Conservation (phyloP, 2,113 vertebrate genomes). For the Petrocephalus microphthalmus region DNA sequence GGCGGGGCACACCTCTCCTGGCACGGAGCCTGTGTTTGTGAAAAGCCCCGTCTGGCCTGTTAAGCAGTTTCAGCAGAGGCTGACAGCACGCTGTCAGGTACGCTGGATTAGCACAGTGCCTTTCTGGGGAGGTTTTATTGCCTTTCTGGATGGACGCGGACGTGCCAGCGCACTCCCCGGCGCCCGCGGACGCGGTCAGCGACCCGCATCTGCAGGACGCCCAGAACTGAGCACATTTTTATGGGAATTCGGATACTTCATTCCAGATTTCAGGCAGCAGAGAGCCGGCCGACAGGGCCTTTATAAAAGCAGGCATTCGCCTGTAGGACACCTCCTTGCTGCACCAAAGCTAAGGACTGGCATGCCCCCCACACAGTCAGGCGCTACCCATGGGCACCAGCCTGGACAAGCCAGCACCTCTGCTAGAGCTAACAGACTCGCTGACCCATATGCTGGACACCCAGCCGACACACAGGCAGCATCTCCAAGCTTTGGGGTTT, state of each 20-base stretch:
- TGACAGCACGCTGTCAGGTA: neutral
- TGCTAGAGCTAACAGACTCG: neutral
- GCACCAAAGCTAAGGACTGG: neutral
- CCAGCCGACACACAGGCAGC: neutral
- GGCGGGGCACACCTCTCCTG: constrained; percentile 69
- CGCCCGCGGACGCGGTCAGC: neutral
- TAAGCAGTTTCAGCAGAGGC: neutral
- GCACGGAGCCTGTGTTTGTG: constrained; percentile 66
- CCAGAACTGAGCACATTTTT: neutral
- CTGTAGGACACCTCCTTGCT: neutral
- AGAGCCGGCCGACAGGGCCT: neutral
- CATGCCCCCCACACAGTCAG: too few relatives aligned
- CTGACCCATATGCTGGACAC: neutral
- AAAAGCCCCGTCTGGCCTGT: neutral
- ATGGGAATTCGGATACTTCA: neutral
- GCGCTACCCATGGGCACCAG: too few relatives aligned
- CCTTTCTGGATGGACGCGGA: too few relatives aligned
- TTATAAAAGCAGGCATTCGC: neutral
- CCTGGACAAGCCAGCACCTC: neutral
- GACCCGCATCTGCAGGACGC: neutral
- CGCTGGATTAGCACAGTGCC: neutral
- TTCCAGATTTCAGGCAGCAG: neutral
- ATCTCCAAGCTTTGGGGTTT: neutral
- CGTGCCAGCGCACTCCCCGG: too few relatives aligned
- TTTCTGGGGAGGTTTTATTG: neutral